Percentiles rank a stretch among this genome's conserved stretches.
Evolutionary conservation across 2,797 vertebrate genomes (phyloP).

Genomic region (Potorous gilbertii): DNA sequence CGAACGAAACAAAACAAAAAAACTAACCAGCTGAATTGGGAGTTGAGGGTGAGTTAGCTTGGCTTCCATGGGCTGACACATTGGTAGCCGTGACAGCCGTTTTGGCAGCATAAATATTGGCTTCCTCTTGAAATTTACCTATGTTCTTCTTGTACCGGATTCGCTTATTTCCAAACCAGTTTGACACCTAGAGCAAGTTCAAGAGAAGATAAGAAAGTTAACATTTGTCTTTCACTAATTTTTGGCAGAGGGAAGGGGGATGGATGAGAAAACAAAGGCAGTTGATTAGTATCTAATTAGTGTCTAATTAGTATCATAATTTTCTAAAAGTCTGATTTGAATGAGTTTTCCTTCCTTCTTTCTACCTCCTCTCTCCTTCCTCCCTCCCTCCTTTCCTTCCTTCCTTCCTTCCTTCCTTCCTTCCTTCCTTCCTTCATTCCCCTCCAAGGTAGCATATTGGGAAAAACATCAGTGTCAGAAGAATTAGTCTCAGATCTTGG

Average conservation of each 20-base stretch:
- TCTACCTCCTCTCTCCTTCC: too few relatives aligned
- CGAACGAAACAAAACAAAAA: conserved; percentile 80
- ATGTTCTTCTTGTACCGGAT: conserved; percentile 99
- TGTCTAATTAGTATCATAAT: neutral
- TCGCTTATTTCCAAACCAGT: conserved; percentile 99
- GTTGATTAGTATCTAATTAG: neutral
- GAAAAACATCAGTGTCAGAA: neutral
- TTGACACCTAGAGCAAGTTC: conserved; percentile 92
- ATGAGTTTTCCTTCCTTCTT: neutral
- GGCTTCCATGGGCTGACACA: conserved; percentile 98
- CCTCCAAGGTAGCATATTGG: neutral
- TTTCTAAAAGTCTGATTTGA: neutral
- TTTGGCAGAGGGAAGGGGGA: neutral
- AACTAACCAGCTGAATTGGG: conserved; percentile 99
- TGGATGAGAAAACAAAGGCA: neutral
- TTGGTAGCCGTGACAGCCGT: conserved; percentile 98
- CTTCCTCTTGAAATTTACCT: conserved; percentile 99
- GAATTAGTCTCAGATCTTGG: neutral
- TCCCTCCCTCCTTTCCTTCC: too few relatives aligned
- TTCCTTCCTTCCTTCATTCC: too few relatives aligned
- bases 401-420: neutral
- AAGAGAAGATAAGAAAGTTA: conserved; percentile 74
- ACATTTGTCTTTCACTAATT: neutral
- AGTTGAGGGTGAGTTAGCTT: conserved; percentile 99
- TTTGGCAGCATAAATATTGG: conserved; percentile 99